phyloP scores from a whole-genome alignment of 2,888 invertebrate genomes.

The Dyspetes luteomarginatus region DNA sequence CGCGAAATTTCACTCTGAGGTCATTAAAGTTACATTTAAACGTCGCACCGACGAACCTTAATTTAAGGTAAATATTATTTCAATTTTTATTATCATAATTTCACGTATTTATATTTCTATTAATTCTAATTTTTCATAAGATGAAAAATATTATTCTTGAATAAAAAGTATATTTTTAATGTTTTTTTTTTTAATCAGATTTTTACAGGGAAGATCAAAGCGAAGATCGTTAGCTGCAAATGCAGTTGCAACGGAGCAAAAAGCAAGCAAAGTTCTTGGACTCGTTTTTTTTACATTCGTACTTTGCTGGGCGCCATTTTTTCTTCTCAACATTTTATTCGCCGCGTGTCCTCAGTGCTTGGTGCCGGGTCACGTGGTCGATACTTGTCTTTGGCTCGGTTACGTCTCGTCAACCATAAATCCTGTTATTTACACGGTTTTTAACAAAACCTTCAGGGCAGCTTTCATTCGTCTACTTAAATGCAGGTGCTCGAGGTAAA shows the following conservation, averaged over 20 bases:
- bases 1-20: slow-evolving; percentile 86
- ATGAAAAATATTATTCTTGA: no score
- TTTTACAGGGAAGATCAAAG: slow-evolving; percentile 89
- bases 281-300: slow-evolving; percentile 97
- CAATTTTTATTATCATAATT: no score
- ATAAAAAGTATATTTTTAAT: no score
- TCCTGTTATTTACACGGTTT: slow-evolving; percentile 96
- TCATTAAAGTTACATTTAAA: slow-evolving; percentile 87
- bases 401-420: slow-evolving; percentile 97
- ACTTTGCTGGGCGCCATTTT: slow-evolving; percentile 97
- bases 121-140: no score
- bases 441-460: slow-evolving; percentile 94
- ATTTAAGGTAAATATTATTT: slow-evolving; percentile 85
- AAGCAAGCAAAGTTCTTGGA: slow-evolving; percentile 96
- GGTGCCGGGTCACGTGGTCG: slow-evolving; percentile 90
- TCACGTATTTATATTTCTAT: no score
- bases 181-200: slow-evolving; percentile 82
- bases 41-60: slow-evolving; percentile 86
- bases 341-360: slow-evolving; percentile 92
- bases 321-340: slow-evolving; percentile 93
- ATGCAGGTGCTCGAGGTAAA: slow-evolving; percentile 90
- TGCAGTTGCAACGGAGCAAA: slow-evolving; percentile 96
- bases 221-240: slow-evolving; percentile 90
- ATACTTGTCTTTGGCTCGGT: slow-evolving; percentile 95
- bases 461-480: slow-evolving; percentile 91